phyloP scores from a whole-genome alignment of 2,888 invertebrate species.

The Pseudeuparius sepicola region DNA sequence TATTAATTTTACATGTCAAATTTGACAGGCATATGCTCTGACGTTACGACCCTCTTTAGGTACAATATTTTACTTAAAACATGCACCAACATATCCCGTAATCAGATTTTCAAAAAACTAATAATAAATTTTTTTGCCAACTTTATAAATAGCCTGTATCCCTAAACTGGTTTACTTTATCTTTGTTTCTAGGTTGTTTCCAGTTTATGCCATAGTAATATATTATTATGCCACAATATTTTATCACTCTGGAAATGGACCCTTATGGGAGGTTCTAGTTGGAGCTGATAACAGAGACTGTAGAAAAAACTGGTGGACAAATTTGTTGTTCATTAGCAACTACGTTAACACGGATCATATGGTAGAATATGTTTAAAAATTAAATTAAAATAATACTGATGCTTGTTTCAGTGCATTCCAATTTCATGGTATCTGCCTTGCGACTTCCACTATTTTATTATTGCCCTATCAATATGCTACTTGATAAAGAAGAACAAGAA shows the following conservation, averaged over 20 bases:
- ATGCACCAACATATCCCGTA: too few relatives aligned
- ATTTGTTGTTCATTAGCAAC: conserved; percentile 50
- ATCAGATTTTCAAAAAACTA: too few relatives aligned
- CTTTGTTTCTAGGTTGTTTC: conserved; percentile 37
- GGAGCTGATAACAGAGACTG: conserved; percentile 44
- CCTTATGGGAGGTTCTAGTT: conserved; percentile 47
- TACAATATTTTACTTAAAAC: too few relatives aligned
- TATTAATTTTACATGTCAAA: too few relatives aligned
- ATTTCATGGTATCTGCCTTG: conserved; percentile 62
- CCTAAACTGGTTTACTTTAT: too few relatives aligned
- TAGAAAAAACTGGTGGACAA: conserved; percentile 53
- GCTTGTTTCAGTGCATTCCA: conserved; percentile 49
- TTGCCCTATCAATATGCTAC: conserved; percentile 43
- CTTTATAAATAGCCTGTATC: too few relatives aligned
- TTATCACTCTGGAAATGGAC: conserved; percentile 49
- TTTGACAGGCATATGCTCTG: too few relatives aligned
- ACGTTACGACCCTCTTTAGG: too few relatives aligned
- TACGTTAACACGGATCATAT: conserved; percentile 48
- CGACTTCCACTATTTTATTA: conserved; percentile 57
- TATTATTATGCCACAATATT: conserved; percentile 47
- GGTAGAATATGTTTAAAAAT: too few relatives aligned
- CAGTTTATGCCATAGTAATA: conserved; percentile 46
- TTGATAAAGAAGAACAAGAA: conserved; percentile 39
- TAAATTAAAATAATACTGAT: too few relatives aligned
- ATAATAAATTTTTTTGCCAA: too few relatives aligned